These are phyloP conservation scores for Arenicola marina DNA, from an alignment of 2,888 invertebrate species.

Conservation along the genomic window DNA sequence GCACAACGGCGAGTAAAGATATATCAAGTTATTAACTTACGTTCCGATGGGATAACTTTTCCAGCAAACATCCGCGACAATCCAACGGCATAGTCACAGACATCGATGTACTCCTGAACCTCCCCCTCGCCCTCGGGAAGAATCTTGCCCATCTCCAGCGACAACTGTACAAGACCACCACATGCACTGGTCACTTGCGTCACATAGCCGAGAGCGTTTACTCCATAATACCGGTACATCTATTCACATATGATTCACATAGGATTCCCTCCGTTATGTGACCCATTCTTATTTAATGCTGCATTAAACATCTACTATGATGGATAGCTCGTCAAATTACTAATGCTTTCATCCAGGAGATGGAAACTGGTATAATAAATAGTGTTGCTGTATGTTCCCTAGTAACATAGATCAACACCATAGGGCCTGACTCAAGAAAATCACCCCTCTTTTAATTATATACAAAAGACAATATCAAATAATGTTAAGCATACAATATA, in stretches of 20 bases:
- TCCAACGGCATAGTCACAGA: constrained; percentile 97
- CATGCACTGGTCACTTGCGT: background rate
- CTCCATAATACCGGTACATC: no score
- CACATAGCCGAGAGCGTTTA: background rate
- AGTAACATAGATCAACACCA: no score
- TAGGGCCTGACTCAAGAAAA: background rate
- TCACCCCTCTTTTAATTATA: background rate
- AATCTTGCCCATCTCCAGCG: constrained; percentile 99
- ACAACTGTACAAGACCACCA: constrained; percentile 64
- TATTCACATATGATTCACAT: no score
- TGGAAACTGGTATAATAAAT: no score
- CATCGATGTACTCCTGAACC: constrained; percentile 67
- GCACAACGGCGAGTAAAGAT: no score
- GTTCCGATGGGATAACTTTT: constrained; percentile 86
- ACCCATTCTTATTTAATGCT: no score
- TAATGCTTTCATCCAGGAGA: no score
- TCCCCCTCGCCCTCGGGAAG: constrained; percentile 90
- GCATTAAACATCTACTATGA: no score
- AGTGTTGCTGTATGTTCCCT: no score
- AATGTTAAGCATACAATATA: background rate
- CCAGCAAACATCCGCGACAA: constrained; percentile 73
- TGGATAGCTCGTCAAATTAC: no score
- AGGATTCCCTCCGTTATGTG: no score
- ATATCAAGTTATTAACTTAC: constrained; percentile 43
- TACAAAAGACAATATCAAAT: background rate